These are phyloP conservation scores for Ophion obscuratus DNA, from an alignment of 2,888 invertebrate genomes.

Conservation along the genomic window DNA sequence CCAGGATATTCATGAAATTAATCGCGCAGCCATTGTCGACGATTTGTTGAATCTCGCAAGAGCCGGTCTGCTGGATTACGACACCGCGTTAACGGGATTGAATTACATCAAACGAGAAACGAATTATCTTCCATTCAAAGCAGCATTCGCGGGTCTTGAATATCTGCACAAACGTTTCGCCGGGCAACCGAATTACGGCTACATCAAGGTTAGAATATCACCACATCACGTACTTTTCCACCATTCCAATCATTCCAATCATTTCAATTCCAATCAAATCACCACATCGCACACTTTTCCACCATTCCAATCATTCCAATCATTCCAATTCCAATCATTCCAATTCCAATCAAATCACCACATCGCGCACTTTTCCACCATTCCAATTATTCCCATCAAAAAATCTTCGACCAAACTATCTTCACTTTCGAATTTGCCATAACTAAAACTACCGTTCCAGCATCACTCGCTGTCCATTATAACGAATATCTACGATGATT, in stretches of 20 bases:
- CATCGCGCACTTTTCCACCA: background rate
- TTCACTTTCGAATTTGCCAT: slow-evolving; percentile 25
- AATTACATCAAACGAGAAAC: slow-evolving; percentile 87
- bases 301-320: background rate
- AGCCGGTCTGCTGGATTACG: slow-evolving; percentile 85
- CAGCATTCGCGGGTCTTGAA: slow-evolving; percentile 86
- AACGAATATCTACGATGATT: slow-evolving; percentile 83
- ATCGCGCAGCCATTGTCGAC: slow-evolving; percentile 90
- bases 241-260: no score
- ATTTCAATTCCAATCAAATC: no score
- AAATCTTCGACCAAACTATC: background rate
- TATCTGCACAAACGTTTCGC: slow-evolving; percentile 85
- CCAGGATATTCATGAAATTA: slow-evolving; percentile 86
- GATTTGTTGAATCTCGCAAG: slow-evolving; percentile 88
- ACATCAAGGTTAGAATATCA: slow-evolving; percentile 65
- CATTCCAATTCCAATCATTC: no score
- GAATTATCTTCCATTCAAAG: slow-evolving; percentile 89
- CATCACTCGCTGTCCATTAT: slow-evolving; percentile 79
- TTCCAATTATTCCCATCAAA: background rate
- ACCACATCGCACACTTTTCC: background rate
- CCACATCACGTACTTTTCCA: background rate
- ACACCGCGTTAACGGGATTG: slow-evolving; percentile 86
- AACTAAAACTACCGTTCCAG: slow-evolving; percentile 63
- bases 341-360: background rate
- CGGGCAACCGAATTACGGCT: slow-evolving; percentile 73